A percentile compares a stretch with the other conserved stretches of the same genome.
Evolutionary conservation across 2,888 invertebrate species (phyloP).

Genomic region (Phlogophora meticulosa): DNA sequence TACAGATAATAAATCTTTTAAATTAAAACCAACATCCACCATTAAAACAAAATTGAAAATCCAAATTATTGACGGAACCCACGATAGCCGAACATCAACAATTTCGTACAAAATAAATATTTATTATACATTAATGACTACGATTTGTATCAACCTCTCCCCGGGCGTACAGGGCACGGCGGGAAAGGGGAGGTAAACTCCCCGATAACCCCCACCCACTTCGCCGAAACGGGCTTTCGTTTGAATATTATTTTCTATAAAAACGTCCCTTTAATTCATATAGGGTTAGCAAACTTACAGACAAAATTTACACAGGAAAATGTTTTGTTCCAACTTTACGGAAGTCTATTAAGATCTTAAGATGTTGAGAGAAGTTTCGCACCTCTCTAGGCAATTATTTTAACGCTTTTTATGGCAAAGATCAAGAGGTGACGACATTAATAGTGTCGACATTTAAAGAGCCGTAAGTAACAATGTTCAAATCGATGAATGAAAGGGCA

Average conservation of each 20-base stretch:
- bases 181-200: slow-evolving; percentile 27
- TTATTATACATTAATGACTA: slow-evolving; percentile 78
- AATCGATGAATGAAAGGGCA: slow-evolving; percentile 44
- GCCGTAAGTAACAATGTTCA: slow-evolving; percentile 38
- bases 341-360: slow-evolving; percentile 22
- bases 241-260: slow-evolving; percentile 69
- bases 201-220: slow-evolving; percentile 35
- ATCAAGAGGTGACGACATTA: slow-evolving; percentile 50
- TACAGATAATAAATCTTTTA: background rate
- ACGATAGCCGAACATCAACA: slow-evolving; percentile 63
- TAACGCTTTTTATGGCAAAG: slow-evolving; percentile 51
- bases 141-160: slow-evolving; percentile 71
- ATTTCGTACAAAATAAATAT: slow-evolving; percentile 74
- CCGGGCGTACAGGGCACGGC: slow-evolving; percentile 57
- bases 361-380: slow-evolving; percentile 22
- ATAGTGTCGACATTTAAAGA: slow-evolving; percentile 46
- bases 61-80: slow-evolving; percentile 57
- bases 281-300: slow-evolving; percentile 56
- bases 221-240: slow-evolving; percentile 62
- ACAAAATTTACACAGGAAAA: slow-evolving; percentile 29
- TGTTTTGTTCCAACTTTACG: slow-evolving; percentile 17
- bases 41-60: slow-evolving; percentile 46
- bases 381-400: slow-evolving; percentile 48
- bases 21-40: slow-evolving; percentile 26
- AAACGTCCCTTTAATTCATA: slow-evolving; percentile 66